A percentile compares a stretch with the other conserved stretches of the same genome.
Evolutionary conservation across 2,888 invertebrate species (phyloP).

Genomic region (Biston betularia): DNA sequence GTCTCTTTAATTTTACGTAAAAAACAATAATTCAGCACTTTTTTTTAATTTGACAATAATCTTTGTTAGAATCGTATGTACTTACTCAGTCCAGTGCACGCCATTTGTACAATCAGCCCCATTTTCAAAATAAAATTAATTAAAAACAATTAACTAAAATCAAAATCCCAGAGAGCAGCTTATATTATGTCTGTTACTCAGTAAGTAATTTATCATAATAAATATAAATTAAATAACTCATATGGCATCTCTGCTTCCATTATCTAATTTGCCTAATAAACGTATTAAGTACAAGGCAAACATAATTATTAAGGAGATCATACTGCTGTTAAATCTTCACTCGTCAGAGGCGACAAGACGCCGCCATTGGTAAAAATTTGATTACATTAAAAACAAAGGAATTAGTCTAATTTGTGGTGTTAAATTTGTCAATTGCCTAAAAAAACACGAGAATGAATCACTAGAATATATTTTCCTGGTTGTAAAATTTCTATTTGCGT

Average conservation of each 20-base stretch:
- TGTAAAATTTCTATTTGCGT: too few relatives aligned
- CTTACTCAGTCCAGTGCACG: slow-evolving; percentile 29
- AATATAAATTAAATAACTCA: neutral
- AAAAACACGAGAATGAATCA: neutral
- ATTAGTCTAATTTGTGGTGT: slow-evolving; percentile 3
- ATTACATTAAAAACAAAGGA: slow-evolving; percentile 6
- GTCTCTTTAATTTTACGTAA: too few relatives aligned
- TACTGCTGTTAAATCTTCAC: slow-evolving; percentile 4
- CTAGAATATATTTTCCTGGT: neutral
- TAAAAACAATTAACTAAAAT: neutral
- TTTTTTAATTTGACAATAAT: too few relatives aligned
- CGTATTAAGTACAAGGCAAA: slow-evolving; percentile 38
- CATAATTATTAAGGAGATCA: slow-evolving; percentile 38
- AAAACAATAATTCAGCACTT: too few relatives aligned
- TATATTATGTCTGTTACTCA: slow-evolving; percentile 8
- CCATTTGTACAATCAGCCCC: slow-evolving; percentile 21
- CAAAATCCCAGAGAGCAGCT: slow-evolving; percentile 7
- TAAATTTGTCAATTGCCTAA: neutral
- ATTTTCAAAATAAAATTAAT: slow-evolving; percentile 4
- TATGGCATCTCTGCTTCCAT: slow-evolving; percentile 14
- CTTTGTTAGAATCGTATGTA: neutral
- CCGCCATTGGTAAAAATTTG: slow-evolving; percentile 14
- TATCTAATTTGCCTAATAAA: slow-evolving; percentile 37
- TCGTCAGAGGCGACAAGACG: neutral
- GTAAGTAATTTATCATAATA: slow-evolving; percentile 27